Evolutionary conservation across 2,113 vertebrate species (phyloP).

Genomic region (Semicossyphus pulcher): DNA sequence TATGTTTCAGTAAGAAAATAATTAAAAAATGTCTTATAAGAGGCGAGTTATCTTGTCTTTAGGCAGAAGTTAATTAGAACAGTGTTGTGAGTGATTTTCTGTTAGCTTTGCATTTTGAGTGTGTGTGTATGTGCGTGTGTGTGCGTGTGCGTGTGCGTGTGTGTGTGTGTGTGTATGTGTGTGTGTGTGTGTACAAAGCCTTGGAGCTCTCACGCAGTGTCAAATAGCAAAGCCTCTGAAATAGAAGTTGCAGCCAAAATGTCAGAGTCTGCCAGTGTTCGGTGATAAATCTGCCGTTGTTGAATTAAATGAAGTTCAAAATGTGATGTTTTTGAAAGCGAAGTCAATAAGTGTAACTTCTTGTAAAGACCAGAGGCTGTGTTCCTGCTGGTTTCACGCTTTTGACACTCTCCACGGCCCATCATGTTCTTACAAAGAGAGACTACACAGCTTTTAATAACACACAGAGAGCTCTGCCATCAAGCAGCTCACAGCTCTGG

Average conservation of each 20-base stretch:
- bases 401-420: slow-evolving; percentile 7
- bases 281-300: background rate
- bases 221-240: slow-evolving; percentile 3
- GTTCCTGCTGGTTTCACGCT: slow-evolving; percentile 16
- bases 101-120: no score
- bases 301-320: slow-evolving; percentile 27
- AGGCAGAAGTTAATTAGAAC: background rate
- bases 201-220: background rate
- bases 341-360: slow-evolving; percentile 10
- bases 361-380: slow-evolving; percentile 20
- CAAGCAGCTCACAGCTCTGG: background rate
- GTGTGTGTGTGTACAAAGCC: background rate
- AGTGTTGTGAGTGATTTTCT: background rate
- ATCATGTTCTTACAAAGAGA: slow-evolving; percentile 19
- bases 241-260: slow-evolving; percentile 10
- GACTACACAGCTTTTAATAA: slow-evolving; percentile 11
- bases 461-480: background rate
- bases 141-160: background rate
- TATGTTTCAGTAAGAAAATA: background rate
- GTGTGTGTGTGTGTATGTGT: background rate
- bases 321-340: slow-evolving; percentile 14
- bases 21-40: background rate
- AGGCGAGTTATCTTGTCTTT: background rate
- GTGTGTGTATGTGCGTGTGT: background rate
- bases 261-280: background rate